Base-by-base conservation (phyloP, 2,888 invertebrate genomes). In the Opisthograptis luteolata region DNA sequence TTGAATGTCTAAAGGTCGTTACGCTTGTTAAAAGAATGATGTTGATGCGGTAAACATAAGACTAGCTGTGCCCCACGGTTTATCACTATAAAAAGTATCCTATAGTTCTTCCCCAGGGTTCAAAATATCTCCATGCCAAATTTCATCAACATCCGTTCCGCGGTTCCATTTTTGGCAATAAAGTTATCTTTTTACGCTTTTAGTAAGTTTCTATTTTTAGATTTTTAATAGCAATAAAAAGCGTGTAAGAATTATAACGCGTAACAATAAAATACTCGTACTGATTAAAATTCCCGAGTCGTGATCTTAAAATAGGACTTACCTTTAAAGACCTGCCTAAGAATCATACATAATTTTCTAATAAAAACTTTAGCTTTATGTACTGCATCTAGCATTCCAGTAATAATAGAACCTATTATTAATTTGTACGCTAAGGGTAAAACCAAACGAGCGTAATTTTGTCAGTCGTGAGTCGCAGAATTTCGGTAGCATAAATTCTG, bases 241-340 rank as follows among this genome's bases (percentile, higher is more conserved):
- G 28, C 13, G 8, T 13, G 22, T 22, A 22, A 22, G n/a, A n/a
- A n/a, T n/a, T n/a, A n/a, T n/a, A n/a, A 6, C 12, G 4, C 12
- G 2, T 15, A 32, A 31, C 14, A 31, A 31, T 17, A 17, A 2
- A 17, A 32, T 17, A 32, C 32, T 17, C 9, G 10, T 9, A 10
- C 12, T n/a, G 14, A 55, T 58, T 52, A 52, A 56, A 55, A 58
- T 59, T 49, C 46, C 45, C 45, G n/a, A n/a, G 42, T 56, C 47
- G 39, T 9, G 34, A 36, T 35, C 19, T 31, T 40, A 32, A 25
- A 48, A 46, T 43, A 46, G 39, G 25, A 12, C 2, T 1, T 25
- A 37, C 12, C 9, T 10, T 19, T 19, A 25, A 40, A 19, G 5
- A 3, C 5, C 25, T 28, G 10, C 19, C 4, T 43, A 17, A 43